A percentile compares a stretch with the other conserved stretches of the same genome.
Conservation (phyloP, 2,888 invertebrate genomes). For the Ephialtes manifestator region DNA sequence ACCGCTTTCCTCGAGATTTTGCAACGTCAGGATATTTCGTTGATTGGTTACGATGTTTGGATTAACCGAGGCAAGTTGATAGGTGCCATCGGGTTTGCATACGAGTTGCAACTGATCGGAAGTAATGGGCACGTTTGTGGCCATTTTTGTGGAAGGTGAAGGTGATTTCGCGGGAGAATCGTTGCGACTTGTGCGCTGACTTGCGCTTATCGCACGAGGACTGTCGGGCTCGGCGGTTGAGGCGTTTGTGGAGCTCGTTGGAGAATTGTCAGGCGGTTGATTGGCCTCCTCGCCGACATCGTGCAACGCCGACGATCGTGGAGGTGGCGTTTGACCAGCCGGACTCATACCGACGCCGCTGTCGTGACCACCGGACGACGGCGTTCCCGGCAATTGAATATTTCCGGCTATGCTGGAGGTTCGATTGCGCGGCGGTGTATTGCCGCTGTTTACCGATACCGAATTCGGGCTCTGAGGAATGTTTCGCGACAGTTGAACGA, state of each 20-base stretch:
- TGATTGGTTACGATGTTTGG: constrained; percentile 77
- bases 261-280: constrained; percentile 81
- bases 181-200: constrained; percentile 74
- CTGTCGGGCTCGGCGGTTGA: constrained; percentile 78
- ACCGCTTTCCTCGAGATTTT: constrained; percentile 79
- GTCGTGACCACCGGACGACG: constrained; percentile 84
- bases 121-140: constrained; percentile 76
- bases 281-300: constrained; percentile 84
- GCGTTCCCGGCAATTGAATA: constrained; percentile 83
- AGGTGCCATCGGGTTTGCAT: constrained; percentile 83
- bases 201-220: constrained; percentile 72
- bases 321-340: constrained; percentile 84
- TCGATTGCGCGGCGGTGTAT: constrained; percentile 82
- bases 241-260: constrained; percentile 78
- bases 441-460: constrained; percentile 81
- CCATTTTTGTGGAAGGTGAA: constrained; percentile 76
- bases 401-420: constrained; percentile 80
- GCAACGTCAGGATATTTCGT: constrained; percentile 79
- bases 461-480: constrained; percentile 83
- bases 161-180: constrained; percentile 83
- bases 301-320: constrained; percentile 81
- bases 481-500: constrained; percentile 88
- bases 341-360: constrained; percentile 85
- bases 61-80: constrained; percentile 81
- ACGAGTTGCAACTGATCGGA: constrained; percentile 82